These are phyloP conservation scores for Megalurothrips usitatus DNA, from an alignment of 2,888 invertebrate genomes.

Conservation along the genomic window DNA sequence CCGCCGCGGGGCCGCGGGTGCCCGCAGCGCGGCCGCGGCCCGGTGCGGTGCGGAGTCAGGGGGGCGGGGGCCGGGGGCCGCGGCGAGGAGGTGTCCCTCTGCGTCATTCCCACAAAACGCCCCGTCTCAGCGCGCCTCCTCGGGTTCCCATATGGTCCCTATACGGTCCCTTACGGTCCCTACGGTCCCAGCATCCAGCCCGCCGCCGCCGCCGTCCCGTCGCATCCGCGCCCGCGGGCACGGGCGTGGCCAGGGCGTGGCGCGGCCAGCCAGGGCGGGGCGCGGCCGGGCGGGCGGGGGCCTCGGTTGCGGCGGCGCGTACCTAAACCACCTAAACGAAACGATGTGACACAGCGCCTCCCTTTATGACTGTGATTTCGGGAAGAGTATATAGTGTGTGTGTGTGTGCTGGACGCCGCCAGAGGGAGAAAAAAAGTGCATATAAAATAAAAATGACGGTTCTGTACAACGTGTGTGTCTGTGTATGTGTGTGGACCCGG, in stretches of 20 bases:
- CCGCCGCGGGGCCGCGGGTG: background rate
- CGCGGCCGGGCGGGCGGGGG: background rate
- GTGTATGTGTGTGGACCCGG: too few relatives aligned
- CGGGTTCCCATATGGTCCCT: background rate
- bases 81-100: background rate
- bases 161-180: too few relatives aligned
- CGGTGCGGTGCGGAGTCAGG: background rate
- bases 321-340: constrained; percentile 13
- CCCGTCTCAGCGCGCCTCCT: background rate
- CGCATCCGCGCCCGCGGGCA: constrained; percentile 22
- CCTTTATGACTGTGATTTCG: constrained; percentile 20
- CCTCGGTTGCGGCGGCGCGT: background rate
- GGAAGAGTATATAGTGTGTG: background rate
- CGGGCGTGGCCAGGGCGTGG: background rate
- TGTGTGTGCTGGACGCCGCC: background rate
- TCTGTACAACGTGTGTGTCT: too few relatives aligned
- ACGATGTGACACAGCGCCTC: background rate
- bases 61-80: background rate
- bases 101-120: background rate
- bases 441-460: too few relatives aligned
- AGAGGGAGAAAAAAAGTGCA: too few relatives aligned
- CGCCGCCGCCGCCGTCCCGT: background rate
- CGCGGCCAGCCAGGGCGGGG: background rate
- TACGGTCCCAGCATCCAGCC: background rate
- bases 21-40: background rate